These are phyloP conservation scores for Torymus tubicola DNA, from an alignment of 2,888 invertebrate species.

Conservation along the genomic window DNA sequence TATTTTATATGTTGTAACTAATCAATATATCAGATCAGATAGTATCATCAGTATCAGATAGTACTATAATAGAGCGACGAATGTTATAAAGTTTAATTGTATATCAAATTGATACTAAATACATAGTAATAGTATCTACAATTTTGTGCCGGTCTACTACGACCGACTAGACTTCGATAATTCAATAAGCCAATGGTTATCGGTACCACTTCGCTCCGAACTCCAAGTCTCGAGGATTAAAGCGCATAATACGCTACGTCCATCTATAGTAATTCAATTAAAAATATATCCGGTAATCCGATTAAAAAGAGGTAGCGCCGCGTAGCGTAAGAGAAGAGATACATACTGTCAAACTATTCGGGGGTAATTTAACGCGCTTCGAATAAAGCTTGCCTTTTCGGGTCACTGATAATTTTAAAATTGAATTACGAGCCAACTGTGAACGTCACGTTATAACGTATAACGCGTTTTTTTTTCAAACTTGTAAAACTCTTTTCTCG, in stretches of 20 bases:
- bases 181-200: conserved; percentile 45
- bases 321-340: not conserved
- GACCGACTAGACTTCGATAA: conserved; percentile 9
- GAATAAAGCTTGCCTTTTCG: not conserved
- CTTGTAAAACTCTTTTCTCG: too few species aligned
- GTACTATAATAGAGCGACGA: too few species aligned
- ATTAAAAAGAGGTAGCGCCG: conserved; percentile 18
- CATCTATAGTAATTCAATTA: conserved; percentile 34
- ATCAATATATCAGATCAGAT: too few species aligned
- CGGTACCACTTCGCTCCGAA: conserved; percentile 17
- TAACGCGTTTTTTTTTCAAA: too few species aligned
- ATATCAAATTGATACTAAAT: too few species aligned
- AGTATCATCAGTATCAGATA: too few species aligned
- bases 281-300: conserved; percentile 37
- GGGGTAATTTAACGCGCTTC: not conserved
- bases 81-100: too few species aligned
- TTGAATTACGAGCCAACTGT: not conserved
- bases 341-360: not conserved
- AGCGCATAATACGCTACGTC: conserved; percentile 27
- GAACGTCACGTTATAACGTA: not conserved
- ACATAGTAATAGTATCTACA: too few species aligned
- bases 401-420: not conserved
- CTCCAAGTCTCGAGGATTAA: conserved; percentile 19
- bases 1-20: too few species aligned
- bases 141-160: not conserved